Conservation (phyloP, 2,888 invertebrate genomes). For the Muschampia plurimacula region DNA sequence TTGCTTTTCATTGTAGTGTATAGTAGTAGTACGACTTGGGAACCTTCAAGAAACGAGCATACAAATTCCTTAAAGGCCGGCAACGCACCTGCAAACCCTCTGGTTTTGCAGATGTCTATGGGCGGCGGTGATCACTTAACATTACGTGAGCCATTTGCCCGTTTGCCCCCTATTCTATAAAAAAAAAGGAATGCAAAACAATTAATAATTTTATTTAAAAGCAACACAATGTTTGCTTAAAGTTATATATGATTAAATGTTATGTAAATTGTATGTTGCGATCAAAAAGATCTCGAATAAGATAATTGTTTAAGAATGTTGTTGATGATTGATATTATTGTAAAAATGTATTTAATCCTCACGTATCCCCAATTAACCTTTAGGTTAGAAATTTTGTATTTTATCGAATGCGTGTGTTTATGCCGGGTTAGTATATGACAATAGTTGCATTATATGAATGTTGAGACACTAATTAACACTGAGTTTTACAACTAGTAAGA, state of each 20-base stretch:
- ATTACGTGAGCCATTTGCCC: too few species aligned
- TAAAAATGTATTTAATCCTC: slow-evolving; percentile 76
- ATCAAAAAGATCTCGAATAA: slow-evolving; percentile 18
- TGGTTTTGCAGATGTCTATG: too few species aligned
- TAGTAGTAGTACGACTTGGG: too few species aligned
- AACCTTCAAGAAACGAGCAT: too few species aligned
- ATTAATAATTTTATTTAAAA: background rate
- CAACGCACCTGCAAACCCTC: too few species aligned
- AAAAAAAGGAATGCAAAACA: too few species aligned
- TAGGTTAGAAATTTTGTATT: slow-evolving; percentile 59
- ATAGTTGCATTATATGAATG: background rate
- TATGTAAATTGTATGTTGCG: slow-evolving; percentile 21
- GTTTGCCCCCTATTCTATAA: too few species aligned
- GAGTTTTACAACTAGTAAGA: background rate
- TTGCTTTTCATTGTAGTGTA: too few species aligned
- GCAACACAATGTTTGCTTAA: background rate
- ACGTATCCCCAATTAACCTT: slow-evolving; percentile 64
- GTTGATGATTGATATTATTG: slow-evolving; percentile 74
- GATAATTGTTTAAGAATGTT: slow-evolving; percentile 67
- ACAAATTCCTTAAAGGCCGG: too few species aligned
- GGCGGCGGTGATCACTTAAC: too few species aligned
- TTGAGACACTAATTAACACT: background rate
- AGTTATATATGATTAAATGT: background rate
- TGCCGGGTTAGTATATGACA: background rate
- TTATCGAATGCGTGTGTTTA: slow-evolving; percentile 1